phyloP scores from a whole-genome alignment of 1,140 invertebrate species.

The Trachymyrmex cornetzi region DNA sequence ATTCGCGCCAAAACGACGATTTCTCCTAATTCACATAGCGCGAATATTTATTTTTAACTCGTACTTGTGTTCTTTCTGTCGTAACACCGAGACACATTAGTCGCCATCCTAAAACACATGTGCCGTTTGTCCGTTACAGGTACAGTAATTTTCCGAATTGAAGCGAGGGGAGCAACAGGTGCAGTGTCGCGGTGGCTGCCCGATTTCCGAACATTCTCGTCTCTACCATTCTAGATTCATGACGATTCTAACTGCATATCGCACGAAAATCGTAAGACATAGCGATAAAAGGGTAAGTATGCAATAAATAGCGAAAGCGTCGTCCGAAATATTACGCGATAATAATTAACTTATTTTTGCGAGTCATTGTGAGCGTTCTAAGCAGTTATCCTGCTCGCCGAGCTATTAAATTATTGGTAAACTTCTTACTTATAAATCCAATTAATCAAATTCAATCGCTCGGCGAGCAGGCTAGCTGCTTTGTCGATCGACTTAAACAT shows the following conservation, averaged over 20 bases:
- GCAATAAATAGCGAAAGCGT: no score
- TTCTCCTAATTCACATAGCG: no score
- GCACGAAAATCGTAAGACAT: not conserved
- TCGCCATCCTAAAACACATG: not conserved
- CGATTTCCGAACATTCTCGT: not conserved
- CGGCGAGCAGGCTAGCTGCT: no score
- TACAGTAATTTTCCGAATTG: not conserved
- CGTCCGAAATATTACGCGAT: no score
- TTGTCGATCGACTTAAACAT: no score
- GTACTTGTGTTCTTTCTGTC: not conserved
- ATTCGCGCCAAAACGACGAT: not conserved
- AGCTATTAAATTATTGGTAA: no score
- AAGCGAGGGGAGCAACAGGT: slow-evolving; percentile 14
- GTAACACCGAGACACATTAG: not conserved
- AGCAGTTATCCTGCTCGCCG: no score
- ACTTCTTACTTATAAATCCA: no score
- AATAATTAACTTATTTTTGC: no score
- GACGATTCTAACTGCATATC: not conserved
- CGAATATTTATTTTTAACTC: not conserved
- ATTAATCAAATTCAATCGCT: no score
- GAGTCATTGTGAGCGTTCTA: no score
- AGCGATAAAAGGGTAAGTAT: not conserved
- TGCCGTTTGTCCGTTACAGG: not conserved
- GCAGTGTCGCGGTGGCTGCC: not conserved
- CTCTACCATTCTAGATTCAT: not conserved